Base-by-base conservation (phyloP, 1,140 invertebrate genomes). In the Panonychus citri region DNA sequence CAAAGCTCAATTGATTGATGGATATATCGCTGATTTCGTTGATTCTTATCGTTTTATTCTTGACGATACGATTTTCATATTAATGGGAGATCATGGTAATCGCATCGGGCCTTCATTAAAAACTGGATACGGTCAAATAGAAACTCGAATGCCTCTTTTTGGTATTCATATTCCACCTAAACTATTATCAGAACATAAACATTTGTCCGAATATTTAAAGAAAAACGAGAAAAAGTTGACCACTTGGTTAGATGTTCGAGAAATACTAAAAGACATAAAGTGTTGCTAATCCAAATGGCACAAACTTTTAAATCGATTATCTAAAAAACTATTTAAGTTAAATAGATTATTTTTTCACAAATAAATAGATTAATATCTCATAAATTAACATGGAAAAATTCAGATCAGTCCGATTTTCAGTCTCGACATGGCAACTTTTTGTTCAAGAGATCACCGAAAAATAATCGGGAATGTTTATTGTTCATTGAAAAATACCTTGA, bases 91-190 rank as follows among this genome's bases (percentile, higher is more conserved):
- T 54, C 60, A 57, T 19, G 57, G 56, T 10, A 55, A 55, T 53
- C 39, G 59, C 17, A 57, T 49, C 48, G 59, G 59, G 17, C 17
- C 66, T 17, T 58, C 64, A 26, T 58, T 67, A 50, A 50, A 59
- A 28, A 64, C 60, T n/a, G 59, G 55, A 40, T 51, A 56, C 46
- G 66, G 66, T 10, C 53, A 65, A 59, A 63, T 67, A 21, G 66
- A 67, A 51, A 65, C 64, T 54, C 30, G 66, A 26, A 67, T 66
- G 66, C 65, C 66, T 21, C 54, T 68, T 37, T 59, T 65, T 40
- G 56, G 53, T 3, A 62, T 66, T n/a, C 57, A 57, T 46, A 21
- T 67, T 5, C 65, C 65, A 5, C 21, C 58, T 21, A 34, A 52
- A 28, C 57, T 66, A 25, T 15, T 24, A 17, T 39, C 53, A 28